phyloP scores from a whole-genome alignment of 2,797 vertebrate species.

The Gambusia yucatana region DNA sequence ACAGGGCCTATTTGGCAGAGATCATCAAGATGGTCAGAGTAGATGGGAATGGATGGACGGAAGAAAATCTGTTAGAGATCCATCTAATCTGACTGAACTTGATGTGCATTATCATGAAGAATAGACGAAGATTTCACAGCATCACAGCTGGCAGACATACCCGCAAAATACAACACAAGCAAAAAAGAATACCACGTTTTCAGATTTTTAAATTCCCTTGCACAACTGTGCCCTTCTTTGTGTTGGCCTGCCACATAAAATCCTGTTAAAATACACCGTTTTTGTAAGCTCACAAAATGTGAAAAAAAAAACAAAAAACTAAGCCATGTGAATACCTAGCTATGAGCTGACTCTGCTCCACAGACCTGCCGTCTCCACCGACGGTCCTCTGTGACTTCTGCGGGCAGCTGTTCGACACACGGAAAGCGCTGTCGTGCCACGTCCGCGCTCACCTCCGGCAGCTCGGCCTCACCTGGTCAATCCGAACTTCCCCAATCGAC shows the following conservation, averaged over 20 bases:
- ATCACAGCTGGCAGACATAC: not conserved
- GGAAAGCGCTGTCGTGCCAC: constrained; percentile 93
- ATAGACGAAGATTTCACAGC: not conserved
- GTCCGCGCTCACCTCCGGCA: constrained; percentile 90
- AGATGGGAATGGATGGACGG: too few species aligned
- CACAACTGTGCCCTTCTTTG: not conserved
- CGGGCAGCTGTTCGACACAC: constrained; percentile 91
- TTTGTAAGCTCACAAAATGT: not conserved
- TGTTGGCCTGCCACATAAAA: not conserved
- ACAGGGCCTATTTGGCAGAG: too few species aligned
- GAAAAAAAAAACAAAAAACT: not conserved
- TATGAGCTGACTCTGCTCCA: constrained; percentile 43
- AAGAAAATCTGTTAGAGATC: too few species aligned
- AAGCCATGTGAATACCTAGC: not conserved
- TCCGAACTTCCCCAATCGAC: constrained; percentile 88
- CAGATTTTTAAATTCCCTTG: not conserved
- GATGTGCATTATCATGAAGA: not conserved
- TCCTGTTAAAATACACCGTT: not conserved
- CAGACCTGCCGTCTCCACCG: constrained; percentile 74
- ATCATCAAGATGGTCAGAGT: too few species aligned
- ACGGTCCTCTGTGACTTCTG: constrained; percentile 91
- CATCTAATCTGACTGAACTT: not conserved
- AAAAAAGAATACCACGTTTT: not conserved
- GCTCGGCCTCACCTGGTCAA: constrained; percentile 88
- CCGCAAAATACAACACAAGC: not conserved